Evolutionary conservation across 2,797 vertebrate genomes (phyloP).

Genomic region (Anabas testudineus): DNA sequence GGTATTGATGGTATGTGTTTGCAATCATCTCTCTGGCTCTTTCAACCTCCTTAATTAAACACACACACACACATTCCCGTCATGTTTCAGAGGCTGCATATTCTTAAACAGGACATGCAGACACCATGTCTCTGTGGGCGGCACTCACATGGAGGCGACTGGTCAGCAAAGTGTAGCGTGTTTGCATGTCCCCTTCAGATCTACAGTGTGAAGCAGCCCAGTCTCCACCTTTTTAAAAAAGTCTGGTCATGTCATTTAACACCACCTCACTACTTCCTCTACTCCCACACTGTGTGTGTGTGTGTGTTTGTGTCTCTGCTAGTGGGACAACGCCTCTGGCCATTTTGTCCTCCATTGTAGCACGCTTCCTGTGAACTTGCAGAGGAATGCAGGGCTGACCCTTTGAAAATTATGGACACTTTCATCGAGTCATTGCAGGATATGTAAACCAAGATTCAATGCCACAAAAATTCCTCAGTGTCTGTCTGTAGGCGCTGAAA

Average conservation of each 20-base stretch:
- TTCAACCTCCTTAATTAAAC: constrained; percentile 49
- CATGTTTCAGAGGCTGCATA: constrained; percentile 62
- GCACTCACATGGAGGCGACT: constrained; percentile 51
- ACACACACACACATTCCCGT: constrained; percentile 58
- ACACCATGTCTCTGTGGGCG: constrained; percentile 62
- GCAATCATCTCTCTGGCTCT: constrained; percentile 26
- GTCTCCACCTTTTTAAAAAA: constrained; percentile 74
- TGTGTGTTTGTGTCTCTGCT: constrained; percentile 43
- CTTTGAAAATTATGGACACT: constrained; percentile 71
- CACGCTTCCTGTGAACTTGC: constrained; percentile 80
- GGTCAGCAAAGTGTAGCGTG: constrained; percentile 68
- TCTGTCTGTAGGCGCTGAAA: constrained; percentile 35
- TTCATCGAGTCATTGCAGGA: constrained; percentile 69
- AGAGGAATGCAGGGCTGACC: constrained; percentile 73
- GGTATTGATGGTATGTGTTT: constrained; percentile 55
- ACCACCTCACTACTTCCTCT: constrained; percentile 78
- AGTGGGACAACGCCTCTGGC: constrained; percentile 76
- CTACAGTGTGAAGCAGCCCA: constrained; percentile 53
- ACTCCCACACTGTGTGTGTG: constrained; percentile 41
- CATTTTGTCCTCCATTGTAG: constrained; percentile 79
- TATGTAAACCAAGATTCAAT: constrained; percentile 61
- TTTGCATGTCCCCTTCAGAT: constrained; percentile 66
- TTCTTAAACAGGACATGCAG: constrained; percentile 57
- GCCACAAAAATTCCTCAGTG: constrained; percentile 46
- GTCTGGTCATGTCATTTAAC: constrained; percentile 76